Evolutionary conservation across 2,888 invertebrate genomes (phyloP).

Genomic region (Morinoia aosen): DNA sequence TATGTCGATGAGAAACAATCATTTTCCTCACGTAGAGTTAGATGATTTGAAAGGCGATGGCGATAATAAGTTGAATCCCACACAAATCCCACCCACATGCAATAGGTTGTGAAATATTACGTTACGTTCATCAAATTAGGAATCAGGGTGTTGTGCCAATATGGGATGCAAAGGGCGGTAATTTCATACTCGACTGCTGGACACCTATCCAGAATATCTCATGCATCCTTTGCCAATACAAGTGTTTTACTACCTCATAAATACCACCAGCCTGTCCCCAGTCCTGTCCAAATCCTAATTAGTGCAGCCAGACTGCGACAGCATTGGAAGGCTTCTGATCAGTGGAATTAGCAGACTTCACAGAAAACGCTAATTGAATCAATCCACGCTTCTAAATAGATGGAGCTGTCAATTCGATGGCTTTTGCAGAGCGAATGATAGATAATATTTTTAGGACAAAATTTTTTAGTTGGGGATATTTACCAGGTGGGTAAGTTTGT

Average conservation of each 20-base stretch:
- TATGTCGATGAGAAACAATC: too few relatives aligned
- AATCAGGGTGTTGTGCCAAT: not conserved
- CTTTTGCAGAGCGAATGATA: not conserved
- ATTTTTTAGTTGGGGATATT: not conserved
- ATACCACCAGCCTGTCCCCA: not conserved
- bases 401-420: not conserved
- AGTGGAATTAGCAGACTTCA: not conserved
- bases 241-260: not conserved
- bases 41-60: too few relatives aligned
- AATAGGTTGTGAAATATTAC: too few relatives aligned
- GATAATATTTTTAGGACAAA: not conserved
- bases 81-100: too few relatives aligned
- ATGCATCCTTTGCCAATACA: not conserved
- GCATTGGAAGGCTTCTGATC: not conserved
- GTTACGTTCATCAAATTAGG: too few relatives aligned
- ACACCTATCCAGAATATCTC: not conserved
- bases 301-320: not conserved
- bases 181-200: not conserved
- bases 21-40: too few relatives aligned
- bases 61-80: too few relatives aligned
- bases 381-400: not conserved
- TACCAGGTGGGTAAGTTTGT: not conserved
- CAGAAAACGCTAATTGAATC: slow-evolving; percentile 9
- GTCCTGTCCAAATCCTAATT: not conserved
- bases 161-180: not conserved